phyloP scores from a whole-genome alignment of 2,888 invertebrate species.

The Drosophila diplacantha region DNA sequence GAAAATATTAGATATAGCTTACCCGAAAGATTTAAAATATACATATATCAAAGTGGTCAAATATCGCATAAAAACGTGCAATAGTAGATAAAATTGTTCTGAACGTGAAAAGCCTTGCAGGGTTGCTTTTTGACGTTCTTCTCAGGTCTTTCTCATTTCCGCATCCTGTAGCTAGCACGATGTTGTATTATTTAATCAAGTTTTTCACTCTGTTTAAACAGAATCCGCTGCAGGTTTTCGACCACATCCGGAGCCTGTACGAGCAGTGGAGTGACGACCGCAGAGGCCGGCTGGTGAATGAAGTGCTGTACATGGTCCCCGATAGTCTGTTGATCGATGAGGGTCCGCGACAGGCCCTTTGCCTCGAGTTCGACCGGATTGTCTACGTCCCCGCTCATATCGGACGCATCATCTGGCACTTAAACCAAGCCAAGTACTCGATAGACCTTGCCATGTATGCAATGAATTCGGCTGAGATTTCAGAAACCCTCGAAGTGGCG shows the following conservation, averaged over 20 bases:
- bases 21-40: neutral
- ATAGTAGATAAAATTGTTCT: neutral
- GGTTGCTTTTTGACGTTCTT: too few species aligned
- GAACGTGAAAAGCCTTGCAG: too few species aligned
- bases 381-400: conserved; percentile 7
- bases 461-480: conserved; percentile 9
- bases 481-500: conserved; percentile 1
- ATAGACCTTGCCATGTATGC: conserved; percentile 34
- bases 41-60: neutral
- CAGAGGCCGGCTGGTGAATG: conserved; percentile 7
- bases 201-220: conserved; percentile 18
- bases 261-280: conserved; percentile 8
- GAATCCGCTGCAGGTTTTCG: neutral
- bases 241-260: neutral
- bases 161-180: conserved; percentile 2
- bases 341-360: neutral
- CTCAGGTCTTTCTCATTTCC: neutral
- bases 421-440: conserved; percentile 14
- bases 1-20: neutral
- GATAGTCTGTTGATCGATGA: neutral
- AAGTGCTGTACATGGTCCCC: conserved; percentile 2
- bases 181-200: conserved; percentile 29
- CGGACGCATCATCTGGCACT: neutral
- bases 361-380: neutral
- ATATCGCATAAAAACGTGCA: neutral